phyloP scores from a whole-genome alignment of 2,113 vertebrate species.

The Epinephelus cyanopodus region DNA sequence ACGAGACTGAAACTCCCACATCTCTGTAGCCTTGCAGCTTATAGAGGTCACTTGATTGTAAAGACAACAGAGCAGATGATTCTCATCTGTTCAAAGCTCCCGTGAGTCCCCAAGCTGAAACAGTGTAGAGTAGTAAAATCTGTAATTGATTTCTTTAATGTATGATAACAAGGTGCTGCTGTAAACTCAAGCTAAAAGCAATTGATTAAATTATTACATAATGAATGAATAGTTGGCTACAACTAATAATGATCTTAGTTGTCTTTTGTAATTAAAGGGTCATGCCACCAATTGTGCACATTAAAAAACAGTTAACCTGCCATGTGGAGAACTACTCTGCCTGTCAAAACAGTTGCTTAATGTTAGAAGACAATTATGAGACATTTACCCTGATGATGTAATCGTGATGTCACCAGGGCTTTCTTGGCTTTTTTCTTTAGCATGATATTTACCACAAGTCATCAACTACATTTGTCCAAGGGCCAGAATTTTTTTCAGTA shows the following conservation, averaged over 20 bases:
- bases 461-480: too few relatives aligned
- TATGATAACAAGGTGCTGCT: not conserved
- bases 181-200: not conserved
- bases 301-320: not conserved
- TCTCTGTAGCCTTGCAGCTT: constrained; percentile 40
- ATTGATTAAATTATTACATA: not conserved
- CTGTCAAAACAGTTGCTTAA: not conserved
- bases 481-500: too few relatives aligned
- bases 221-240: not conserved
- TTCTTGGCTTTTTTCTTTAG: not conserved
- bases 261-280: not conserved
- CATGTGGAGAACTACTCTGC: not conserved
- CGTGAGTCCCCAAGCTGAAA: not conserved
- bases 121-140: not conserved
- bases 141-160: not conserved
- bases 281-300: not conserved
- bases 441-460: too few relatives aligned
- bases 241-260: too few relatives aligned
- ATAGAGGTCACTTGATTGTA: constrained; percentile 44
- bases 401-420: not conserved
- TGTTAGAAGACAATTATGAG: not conserved
- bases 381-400: not conserved
- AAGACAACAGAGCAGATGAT: constrained; percentile 36
- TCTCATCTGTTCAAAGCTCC: not conserved
- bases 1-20: constrained; percentile 53